Base-by-base conservation (phyloP, 2,888 invertebrate species). In the Megamerina dolium region DNA sequence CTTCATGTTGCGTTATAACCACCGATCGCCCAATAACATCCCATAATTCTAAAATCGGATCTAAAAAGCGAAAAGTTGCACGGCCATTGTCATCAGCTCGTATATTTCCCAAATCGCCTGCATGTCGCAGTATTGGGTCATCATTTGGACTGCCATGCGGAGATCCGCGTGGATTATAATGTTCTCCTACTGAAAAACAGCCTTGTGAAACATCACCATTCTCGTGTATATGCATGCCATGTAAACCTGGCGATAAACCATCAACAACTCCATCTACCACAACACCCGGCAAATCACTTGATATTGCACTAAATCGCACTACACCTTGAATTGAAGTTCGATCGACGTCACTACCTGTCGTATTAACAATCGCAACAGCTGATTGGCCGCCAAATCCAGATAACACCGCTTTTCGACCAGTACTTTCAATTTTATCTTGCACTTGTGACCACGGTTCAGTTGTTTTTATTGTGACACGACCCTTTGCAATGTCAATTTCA, bases 231-330 rank as follows among this genome's bases (percentile, higher is more conserved):
- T 72, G 70, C 4, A 73, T 54, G 6, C 66, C 68, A 50, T 72
- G 68, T 41, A 64, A 72, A 51, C 85, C 86, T 23, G 77, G 77
- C 0, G 73, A 54, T 33, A 93, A 73, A 0, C 89, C 88, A 71
- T 92, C 91, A 3, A 93, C 72, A 3, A 86, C 85, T 1, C 92
- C 92, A 62, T 93, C 93, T 3, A 90, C 77, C 1, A 92, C 75
- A 38, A 86, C 81, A 0, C 77, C 79, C 0, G 66, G 55, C 1
- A 68, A 63, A 0, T 63, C 53, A 0, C 55, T 54, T 3, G 53
- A 51, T 5, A 71, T 73, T 31, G 76, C 66, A 13, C 76, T 73
- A 50, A 93, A 85, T 44, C 92, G 70, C 5, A 91, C 77, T 13
- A 93, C 83, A 1, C 92, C 92, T 58, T 81, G 73, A 3, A 86